Base-by-base conservation (phyloP, 1,140 invertebrate species). In the Neodiprion virginianus region DNA sequence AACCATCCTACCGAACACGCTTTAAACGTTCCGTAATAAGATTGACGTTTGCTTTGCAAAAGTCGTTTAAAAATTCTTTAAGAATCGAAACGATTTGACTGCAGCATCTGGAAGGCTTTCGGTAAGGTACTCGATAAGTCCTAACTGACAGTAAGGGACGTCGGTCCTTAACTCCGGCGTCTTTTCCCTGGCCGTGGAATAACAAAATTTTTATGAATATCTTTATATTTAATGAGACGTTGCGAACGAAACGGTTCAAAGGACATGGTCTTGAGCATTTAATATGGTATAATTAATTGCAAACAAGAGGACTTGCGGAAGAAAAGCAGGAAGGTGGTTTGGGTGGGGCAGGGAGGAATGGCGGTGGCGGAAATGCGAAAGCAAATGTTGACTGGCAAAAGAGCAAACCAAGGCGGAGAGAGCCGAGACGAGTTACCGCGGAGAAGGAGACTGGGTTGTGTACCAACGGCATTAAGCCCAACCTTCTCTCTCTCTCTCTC, bases 361-460 rank as follows among this genome's bases (percentile, higher is more conserved):
- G 17, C 68, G 66, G 28, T 11, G 47, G 67, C 71, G 49, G 66
- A 72, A 65, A 72, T 71, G 68, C 14, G 53, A 74, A 48, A 75
- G 70, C 69, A 78, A 78, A 78, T 76, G 70, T 78, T 78, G 75
- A 77, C 75, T 50, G 72, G 72, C 76, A 74, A 78, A 78, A 75
- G 69, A 77, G 73, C 28, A 71, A 70, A 76, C 61, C 66, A 61
- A 61, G 53, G n/a, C 53, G 53, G n/a, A 61, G 11, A 3, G 28
- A 40, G 28, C 28, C 28, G 28, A 40, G 28, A 40, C 28, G 28
- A 40, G 28, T 40, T 40, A 40, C 28, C 28, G 28, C 2, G 11
- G 7, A n/a, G 11, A 3, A 12, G 53, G 53, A 61, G 53, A 8
- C 53, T 61, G 53, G 53, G 53, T 61, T 61, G 53, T 61, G 53